Evolutionary conservation across 2,113 vertebrate genomes (phyloP).

Genomic region (Machaerirhynchus nigripectus): DNA sequence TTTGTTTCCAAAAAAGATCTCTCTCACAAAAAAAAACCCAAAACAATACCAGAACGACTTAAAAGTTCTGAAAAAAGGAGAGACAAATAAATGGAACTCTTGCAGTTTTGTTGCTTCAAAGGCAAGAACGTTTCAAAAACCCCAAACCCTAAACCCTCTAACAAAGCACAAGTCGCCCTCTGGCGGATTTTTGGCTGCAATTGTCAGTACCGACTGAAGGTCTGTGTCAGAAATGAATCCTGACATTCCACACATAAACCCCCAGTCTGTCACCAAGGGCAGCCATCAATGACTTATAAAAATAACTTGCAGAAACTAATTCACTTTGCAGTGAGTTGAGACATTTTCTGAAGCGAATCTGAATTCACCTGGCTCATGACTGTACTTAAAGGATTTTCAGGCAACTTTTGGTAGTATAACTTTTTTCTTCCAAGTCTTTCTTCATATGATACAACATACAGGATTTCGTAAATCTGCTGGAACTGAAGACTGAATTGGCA

Average conservation of each 20-base stretch:
- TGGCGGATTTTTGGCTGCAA: background rate
- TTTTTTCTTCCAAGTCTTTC: background rate
- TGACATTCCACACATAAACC: fast-evolving
- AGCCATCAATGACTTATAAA: background rate
- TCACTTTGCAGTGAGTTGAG: background rate
- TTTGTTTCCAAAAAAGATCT: background rate
- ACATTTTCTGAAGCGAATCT: background rate
- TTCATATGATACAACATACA: background rate
- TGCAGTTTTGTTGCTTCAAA: background rate
- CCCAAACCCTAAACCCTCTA: background rate
- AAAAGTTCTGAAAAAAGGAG: background rate
- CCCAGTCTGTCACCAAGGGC: background rate
- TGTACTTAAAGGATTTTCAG: background rate
- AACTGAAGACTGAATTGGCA: background rate
- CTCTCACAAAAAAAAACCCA: background rate
- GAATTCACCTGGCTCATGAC: background rate
- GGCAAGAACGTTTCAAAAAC: background rate
- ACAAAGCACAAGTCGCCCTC: background rate
- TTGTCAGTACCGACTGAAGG: background rate
- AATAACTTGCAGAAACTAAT: background rate
- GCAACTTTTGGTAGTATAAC: background rate
- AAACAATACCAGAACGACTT: background rate
- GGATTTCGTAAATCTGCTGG: background rate
- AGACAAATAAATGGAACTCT: background rate
- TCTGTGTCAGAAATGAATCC: background rate